phyloP scores from a whole-genome alignment of 1,140 invertebrate species.

The Drosophila malerkotliana region DNA sequence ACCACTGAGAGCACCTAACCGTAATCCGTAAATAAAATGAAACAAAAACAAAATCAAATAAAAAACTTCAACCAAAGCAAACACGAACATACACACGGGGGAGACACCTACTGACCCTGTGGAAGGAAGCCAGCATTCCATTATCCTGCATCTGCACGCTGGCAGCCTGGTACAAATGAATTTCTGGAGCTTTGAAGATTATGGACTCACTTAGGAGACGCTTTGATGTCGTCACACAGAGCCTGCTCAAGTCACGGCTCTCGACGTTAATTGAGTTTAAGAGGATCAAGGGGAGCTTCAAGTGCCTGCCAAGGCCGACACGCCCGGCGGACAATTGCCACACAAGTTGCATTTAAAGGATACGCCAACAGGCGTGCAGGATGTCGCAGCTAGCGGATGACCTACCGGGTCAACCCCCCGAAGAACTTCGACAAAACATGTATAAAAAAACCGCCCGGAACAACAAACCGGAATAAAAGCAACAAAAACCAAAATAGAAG shows the following conservation, averaged over 20 bases:
- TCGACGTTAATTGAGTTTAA: conserved; percentile 64
- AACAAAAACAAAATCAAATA: conserved; percentile 33
- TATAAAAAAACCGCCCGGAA: conserved; percentile 2
- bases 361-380: conserved; percentile 77
- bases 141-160: conserved; percentile 35
- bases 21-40: conserved; percentile 54
- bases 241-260: conserved; percentile 63
- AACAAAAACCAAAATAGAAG: conserved; percentile 9
- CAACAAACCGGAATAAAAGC: neutral
- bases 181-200: conserved; percentile 84
- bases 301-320: conserved; percentile 38
- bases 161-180: conserved; percentile 70
- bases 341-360: conserved; percentile 83
- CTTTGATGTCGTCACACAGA: conserved; percentile 73
- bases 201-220: conserved; percentile 71
- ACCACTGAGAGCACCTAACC: conserved; percentile 14
- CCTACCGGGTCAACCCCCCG: neutral
- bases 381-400: conserved; percentile 14
- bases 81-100: conserved; percentile 8
- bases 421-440: conserved; percentile 2
- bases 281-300: conserved; percentile 72
- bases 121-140: conserved; percentile 36
- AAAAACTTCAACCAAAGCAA: conserved; percentile 3
- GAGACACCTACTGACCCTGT: neutral
- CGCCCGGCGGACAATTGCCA: conserved; percentile 27